These are phyloP conservation scores for Tetragonisca angustula DNA, from an alignment of 2,888 invertebrate genomes.

Conservation along the genomic window DNA sequence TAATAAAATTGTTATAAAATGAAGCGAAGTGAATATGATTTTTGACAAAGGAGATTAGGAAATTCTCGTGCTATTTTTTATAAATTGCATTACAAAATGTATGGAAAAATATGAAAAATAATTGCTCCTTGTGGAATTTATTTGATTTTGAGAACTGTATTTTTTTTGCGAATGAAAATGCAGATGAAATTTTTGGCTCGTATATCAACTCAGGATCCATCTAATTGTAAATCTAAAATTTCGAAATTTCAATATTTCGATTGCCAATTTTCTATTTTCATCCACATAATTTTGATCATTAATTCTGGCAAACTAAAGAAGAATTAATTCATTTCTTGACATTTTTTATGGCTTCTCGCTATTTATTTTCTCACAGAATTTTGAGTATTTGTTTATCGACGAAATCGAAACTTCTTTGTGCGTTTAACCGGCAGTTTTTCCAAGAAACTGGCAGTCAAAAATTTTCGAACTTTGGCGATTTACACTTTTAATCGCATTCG, in stretches of 20 bases:
- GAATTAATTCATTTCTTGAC: not conserved
- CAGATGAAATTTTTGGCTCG: not conserved
- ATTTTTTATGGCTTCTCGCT: not conserved
- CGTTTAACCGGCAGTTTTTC: not conserved
- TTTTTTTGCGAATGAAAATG: not conserved
- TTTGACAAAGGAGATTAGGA: not conserved
- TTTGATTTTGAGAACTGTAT: not conserved
- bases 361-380: not conserved
- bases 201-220: not conserved
- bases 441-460: constrained; percentile 14
- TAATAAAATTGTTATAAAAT: too few relatives aligned
- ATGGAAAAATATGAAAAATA: not conserved
- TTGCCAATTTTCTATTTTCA: constrained; percentile 2
- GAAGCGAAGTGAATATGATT: not conserved
- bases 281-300: not conserved
- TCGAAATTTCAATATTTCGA: not conserved
- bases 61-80: not conserved
- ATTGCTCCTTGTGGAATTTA: not conserved
- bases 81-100: not conserved
- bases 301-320: not conserved
- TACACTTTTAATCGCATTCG: constrained; percentile 39
- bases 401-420: not conserved
- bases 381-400: constrained; percentile 3
- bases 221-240: not conserved
- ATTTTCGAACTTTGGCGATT: constrained; percentile 22